Evolutionary conservation across 2,113 vertebrate species (phyloP).

Genomic region (Malurus alboscapulatus): DNA sequence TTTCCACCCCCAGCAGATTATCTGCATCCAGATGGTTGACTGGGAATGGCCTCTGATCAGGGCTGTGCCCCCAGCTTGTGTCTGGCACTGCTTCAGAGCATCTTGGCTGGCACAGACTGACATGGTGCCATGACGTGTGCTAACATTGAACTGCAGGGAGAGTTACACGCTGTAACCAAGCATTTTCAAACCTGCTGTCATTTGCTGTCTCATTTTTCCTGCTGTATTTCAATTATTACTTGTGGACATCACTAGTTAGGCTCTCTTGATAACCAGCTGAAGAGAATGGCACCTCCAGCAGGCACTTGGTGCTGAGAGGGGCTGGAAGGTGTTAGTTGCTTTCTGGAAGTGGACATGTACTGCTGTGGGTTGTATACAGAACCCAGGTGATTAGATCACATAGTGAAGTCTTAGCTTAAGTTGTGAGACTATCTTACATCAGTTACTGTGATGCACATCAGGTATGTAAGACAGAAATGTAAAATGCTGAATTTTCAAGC

Average conservation of each 20-base stretch:
- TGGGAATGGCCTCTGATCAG: not conserved
- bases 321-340: not conserved
- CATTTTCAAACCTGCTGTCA: not conserved
- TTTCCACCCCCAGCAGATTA: not conserved
- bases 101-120: not conserved
- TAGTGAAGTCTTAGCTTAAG: not conserved
- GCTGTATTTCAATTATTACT: not conserved
- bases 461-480: not conserved
- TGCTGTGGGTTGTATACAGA: not conserved
- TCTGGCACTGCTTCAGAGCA: not conserved
- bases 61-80: not conserved
- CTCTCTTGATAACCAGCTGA: not conserved
- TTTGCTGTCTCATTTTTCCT: not conserved
- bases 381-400: not conserved
- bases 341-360: not conserved
- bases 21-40: not conserved
- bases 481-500: not conserved
- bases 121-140: not conserved
- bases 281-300: not conserved
- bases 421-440: not conserved
- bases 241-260: not conserved
- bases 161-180: accelerated
- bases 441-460: not conserved
- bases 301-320: not conserved
- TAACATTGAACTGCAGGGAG: not conserved